Percentiles rank a stretch among this genome's conserved stretches.
Evolutionary conservation across 2,113 vertebrate genomes (phyloP).

Genomic region (Serranochromis macrocephalus): DNA sequence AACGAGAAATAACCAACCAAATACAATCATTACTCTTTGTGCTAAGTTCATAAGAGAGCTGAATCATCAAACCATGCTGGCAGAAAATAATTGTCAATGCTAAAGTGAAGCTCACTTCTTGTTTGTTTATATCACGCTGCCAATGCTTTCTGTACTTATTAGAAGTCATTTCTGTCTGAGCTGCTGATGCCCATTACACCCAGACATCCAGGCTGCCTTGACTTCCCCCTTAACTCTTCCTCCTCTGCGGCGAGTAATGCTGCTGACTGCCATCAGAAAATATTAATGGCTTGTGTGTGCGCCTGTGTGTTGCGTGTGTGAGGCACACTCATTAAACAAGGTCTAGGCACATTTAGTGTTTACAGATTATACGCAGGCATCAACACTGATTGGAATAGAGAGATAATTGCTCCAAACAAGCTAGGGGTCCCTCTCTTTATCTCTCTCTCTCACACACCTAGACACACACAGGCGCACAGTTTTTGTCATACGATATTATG

Average conservation of each 20-base stretch:
- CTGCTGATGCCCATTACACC: neutral
- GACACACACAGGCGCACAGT: neutral
- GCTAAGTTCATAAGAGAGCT: neutral
- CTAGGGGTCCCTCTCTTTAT: neutral
- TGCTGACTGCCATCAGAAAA: slow-evolving; percentile 3
- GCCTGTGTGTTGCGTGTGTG: neutral
- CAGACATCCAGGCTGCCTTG: neutral
- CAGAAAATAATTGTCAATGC: neutral
- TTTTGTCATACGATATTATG: neutral
- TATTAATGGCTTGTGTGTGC: neutral
- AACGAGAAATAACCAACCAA: neutral
- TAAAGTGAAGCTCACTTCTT: neutral
- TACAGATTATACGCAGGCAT: slow-evolving; percentile 47
- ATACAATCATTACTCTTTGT: neutral
- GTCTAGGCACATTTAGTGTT: slow-evolving; percentile 31
- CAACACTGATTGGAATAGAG: slow-evolving; percentile 44
- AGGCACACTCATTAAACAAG: slow-evolving; percentile 35
- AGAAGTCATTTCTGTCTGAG: neutral
- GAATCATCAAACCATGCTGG: neutral
- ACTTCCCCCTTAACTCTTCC: neutral
- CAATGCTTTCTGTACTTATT: neutral
- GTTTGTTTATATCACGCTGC: neutral
- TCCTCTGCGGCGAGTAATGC: neutral
- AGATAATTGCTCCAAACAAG: slow-evolving; percentile 49
- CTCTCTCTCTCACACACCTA: neutral